phyloP scores from a whole-genome alignment of 2,888 invertebrate genomes.

The Microctonus aethiopoides region DNA sequence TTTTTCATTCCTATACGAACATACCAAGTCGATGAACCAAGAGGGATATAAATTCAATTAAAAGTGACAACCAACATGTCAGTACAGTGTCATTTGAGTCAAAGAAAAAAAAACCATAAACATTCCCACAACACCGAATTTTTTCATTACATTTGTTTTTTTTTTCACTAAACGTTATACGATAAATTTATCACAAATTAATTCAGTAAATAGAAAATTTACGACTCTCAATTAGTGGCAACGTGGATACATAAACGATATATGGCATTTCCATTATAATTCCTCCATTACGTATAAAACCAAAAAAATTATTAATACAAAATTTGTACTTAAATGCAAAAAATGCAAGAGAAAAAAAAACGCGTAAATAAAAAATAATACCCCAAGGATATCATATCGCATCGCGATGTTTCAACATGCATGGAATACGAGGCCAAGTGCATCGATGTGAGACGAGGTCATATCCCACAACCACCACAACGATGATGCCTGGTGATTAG shows the following conservation, averaged over 20 bases:
- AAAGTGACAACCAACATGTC: neutral
- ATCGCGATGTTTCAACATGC: neutral
- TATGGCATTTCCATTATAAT: neutral
- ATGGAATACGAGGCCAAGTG: neutral
- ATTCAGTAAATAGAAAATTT: conserved; percentile 3
- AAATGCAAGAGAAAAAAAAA: neutral
- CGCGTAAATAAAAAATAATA: neutral
- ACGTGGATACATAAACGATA: neutral
- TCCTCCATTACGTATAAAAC: neutral
- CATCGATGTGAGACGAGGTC: conserved; percentile 10
- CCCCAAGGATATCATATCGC: neutral
- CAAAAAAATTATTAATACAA: neutral
- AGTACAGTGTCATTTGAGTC: neutral
- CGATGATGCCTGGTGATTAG: conserved; percentile 41
- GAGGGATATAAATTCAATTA: neutral
- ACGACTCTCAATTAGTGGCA: neutral
- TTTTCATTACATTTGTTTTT: neutral
- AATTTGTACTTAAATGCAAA: neutral
- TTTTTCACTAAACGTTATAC: neutral
- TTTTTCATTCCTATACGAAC: neutral
- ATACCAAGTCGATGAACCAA: neutral
- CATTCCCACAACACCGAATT: neutral
- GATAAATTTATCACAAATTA: conserved; percentile 7
- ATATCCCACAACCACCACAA: neutral
- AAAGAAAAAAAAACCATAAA: neutral